A percentile compares a stretch with the other conserved stretches of the same genome.
These are phyloP conservation scores for Plectrocnemia conspersa DNA, from an alignment of 1,140 invertebrate species.

Conservation along the genomic window DNA sequence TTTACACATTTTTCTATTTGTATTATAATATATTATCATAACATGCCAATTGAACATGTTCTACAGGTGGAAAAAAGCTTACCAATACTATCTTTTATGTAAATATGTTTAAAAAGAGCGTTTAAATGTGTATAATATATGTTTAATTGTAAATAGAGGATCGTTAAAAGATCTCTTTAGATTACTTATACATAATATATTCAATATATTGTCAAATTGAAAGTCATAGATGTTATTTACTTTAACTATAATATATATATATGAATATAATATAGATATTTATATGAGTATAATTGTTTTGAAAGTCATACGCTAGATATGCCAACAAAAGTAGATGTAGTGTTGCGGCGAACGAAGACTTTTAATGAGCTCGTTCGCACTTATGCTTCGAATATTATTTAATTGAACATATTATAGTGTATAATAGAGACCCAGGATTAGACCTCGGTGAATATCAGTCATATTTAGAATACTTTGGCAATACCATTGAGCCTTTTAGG, in stretches of 20 bases:
- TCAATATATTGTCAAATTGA: too few relatives aligned
- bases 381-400: too few relatives aligned
- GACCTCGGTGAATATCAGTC: neutral
- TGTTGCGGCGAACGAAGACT: neutral
- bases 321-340: slow-evolving; percentile 24
- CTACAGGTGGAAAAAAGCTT: slow-evolving; percentile 30
- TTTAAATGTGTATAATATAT: slow-evolving; percentile 12
- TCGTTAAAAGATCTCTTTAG: neutral
- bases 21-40: slow-evolving; percentile 2
- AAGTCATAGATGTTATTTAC: too few relatives aligned
- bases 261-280: neutral
- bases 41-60: neutral
- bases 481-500: slow-evolving; percentile 34
- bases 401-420: too few relatives aligned
- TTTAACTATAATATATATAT: slow-evolving; percentile 14
- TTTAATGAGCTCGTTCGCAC: neutral
- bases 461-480: slow-evolving; percentile 25
- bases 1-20: neutral
- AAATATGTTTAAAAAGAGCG: slow-evolving; percentile 4
- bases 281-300: neutral
- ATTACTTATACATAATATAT: neutral
- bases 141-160: too few relatives aligned
- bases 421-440: too few relatives aligned
- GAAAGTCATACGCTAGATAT: slow-evolving; percentile 33
- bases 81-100: slow-evolving; percentile 18